Evolutionary conservation across 2,888 invertebrate species (phyloP).

Genomic region (Cheilosia vulpina): DNA sequence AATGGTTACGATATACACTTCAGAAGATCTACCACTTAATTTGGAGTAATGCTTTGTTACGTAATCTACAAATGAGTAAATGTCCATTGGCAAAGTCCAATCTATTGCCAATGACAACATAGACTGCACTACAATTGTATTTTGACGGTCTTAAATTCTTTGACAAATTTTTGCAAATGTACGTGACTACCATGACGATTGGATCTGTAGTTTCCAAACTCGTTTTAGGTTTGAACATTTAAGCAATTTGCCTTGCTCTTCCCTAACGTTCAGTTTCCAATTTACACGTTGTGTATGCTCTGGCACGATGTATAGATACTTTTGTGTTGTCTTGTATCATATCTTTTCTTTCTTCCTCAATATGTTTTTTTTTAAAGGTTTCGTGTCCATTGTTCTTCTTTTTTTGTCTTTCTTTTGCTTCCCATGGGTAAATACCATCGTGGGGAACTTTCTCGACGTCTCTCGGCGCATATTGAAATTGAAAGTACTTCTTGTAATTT

Average conservation of each 20-base stretch:
- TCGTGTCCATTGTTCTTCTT: conserved; percentile 69
- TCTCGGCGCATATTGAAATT: conserved; percentile 69
- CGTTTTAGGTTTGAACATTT: conserved; percentile 3
- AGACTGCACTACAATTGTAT: neutral
- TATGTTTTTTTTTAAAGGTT: conserved; percentile 50
- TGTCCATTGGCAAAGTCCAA: too few relatives aligned
- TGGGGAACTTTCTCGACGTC: conserved; percentile 72
- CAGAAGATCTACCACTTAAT: too few relatives aligned
- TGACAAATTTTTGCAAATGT: neutral
- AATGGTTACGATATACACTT: too few relatives aligned
- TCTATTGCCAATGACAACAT: too few relatives aligned
- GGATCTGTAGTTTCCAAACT: conserved; percentile 7
- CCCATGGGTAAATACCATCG: conserved; percentile 71
- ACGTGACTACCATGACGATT: neutral
- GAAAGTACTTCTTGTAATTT: conserved; percentile 68
- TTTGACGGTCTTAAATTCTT: neutral
- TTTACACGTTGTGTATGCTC: conserved; percentile 46
- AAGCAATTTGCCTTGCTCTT: conserved; percentile 15
- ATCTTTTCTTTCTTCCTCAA: conserved; percentile 64
- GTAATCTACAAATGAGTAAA: too few relatives aligned
- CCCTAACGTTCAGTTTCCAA: conserved; percentile 27
- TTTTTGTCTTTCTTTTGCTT: conserved; percentile 67
- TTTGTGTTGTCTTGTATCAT: conserved; percentile 42
- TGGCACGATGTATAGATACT: conserved; percentile 32
- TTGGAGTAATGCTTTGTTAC: too few relatives aligned